Base-by-base conservation (phyloP, 2,888 invertebrate species). In the Leptopterna dolabrata region DNA sequence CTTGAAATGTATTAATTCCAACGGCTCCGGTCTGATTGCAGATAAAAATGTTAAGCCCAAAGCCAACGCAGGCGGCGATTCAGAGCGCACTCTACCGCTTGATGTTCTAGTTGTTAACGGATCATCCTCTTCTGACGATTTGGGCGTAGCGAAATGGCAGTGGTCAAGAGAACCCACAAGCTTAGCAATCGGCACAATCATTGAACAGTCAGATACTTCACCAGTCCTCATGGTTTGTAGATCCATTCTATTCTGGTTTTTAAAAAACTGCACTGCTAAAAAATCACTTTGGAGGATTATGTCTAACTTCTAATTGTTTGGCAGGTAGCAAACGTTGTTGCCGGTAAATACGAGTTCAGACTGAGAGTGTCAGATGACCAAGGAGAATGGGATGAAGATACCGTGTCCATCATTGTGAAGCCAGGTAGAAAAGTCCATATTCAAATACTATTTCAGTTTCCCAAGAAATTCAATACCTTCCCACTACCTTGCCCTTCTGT, bases 331-430 rank as follows among this genome's bases (percentile, higher is more conserved):
- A 95, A 97, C 91, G 93, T 98, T 85, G 95, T 97, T 78, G 95
- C 96, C 2, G 98, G 98, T 0, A 94, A 96, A 89, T 98, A 98
- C 91, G 94, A 97, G 1, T 98, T 98, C 91, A 96, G 95, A 90
- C 92, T 98, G 87, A 96, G 95, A n/a, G 98, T 98, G 0, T 95
- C 94, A 63, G 98, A 98, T 92, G 96, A 96, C 90, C 97, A 98
- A 91, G 98, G 98, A 0, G 93, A 96, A 86, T 95, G 95, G 0
- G 95, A 94, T 90, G 95, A 95, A 19, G 97, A 98, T 91, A 95
- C 96, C 0, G 97, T 97, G 29, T 96, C 96, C 86, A 94, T 98
- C 90, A 94, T 95, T 90, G 96, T 98, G 0, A 96, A 96, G 91
- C 92, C 93, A 90, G 93, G 94, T 93, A 91, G n/a, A 30, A 47